These are phyloP conservation scores for Alsophila aescularia DNA, from an alignment of 2,888 invertebrate species.

Conservation along the genomic window DNA sequence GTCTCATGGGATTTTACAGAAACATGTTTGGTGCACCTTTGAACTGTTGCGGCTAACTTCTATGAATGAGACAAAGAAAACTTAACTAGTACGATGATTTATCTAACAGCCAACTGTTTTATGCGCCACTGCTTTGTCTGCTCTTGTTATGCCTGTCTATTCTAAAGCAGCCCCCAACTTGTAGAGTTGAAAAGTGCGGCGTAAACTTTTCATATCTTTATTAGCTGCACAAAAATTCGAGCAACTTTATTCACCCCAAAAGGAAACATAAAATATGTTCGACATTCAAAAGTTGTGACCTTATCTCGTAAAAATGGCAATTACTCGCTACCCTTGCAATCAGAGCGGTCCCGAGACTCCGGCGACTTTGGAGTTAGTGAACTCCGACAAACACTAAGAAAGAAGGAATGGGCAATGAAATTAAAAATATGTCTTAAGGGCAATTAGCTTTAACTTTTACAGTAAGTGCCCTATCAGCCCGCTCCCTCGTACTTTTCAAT, in stretches of 20 bases:
- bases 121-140: not conserved
- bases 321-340: slow-evolving; percentile 76
- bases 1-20: slow-evolving; percentile 22
- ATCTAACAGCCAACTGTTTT: slow-evolving; percentile 10
- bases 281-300: slow-evolving; percentile 80
- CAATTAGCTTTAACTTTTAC: slow-evolving; percentile 85
- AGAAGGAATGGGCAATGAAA: slow-evolving; percentile 83
- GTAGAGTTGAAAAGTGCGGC: not conserved
- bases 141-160: not conserved
- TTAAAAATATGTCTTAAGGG: slow-evolving; percentile 86
- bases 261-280: slow-evolving; percentile 74
- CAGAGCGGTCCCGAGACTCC: slow-evolving; percentile 49
- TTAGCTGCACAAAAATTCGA: slow-evolving; percentile 23
- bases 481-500: slow-evolving; percentile 80
- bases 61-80: slow-evolving; percentile 21
- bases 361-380: slow-evolving; percentile 59
- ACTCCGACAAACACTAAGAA: slow-evolving; percentile 78
- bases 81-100: slow-evolving; percentile 23
- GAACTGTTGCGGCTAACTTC: slow-evolving; percentile 30
- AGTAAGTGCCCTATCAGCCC: slow-evolving; percentile 81
- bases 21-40: slow-evolving; percentile 27
- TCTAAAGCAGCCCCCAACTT: not conserved
- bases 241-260: slow-evolving; percentile 42
- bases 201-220: slow-evolving; percentile 10
- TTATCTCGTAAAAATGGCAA: slow-evolving; percentile 83